Evolutionary conservation across 2,113 vertebrate species (phyloP).

Genomic region (Saguinus midas): DNA sequence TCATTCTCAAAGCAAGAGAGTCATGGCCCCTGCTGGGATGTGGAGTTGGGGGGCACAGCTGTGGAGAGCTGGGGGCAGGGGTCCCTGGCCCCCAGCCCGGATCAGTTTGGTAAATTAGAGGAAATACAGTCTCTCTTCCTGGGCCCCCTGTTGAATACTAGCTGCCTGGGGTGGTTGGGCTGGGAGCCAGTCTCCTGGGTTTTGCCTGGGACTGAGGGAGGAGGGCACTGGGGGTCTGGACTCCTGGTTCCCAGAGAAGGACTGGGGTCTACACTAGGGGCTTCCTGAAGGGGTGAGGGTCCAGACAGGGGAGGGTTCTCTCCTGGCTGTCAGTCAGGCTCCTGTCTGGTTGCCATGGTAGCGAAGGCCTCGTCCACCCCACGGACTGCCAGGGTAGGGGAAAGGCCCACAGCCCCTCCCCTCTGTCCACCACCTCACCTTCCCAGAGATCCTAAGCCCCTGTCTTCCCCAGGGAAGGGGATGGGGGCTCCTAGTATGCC

Average conservation of each 20-base stretch:
- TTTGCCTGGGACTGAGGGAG: background rate
- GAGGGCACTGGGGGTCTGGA: background rate
- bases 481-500: background rate
- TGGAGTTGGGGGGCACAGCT: slow-evolving; percentile 63
- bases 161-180: slow-evolving; percentile 24
- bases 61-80: slow-evolving; percentile 33
- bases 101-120: slow-evolving; percentile 71
- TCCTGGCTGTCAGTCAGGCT: slow-evolving; percentile 67
- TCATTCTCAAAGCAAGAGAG: background rate
- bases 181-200: slow-evolving; percentile 40
- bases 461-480: background rate
- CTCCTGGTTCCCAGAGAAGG: background rate
- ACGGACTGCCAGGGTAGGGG: slow-evolving; percentile 11
- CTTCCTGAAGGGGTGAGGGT: slow-evolving; percentile 41
- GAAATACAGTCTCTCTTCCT: slow-evolving; percentile 47
- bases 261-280: background rate
- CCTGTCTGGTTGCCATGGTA: slow-evolving; percentile 74
- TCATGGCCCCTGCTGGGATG: background rate
- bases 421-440: background rate
- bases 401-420: background rate
- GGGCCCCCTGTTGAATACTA: slow-evolving; percentile 63
- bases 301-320: slow-evolving; percentile 16
- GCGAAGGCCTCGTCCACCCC: slow-evolving; percentile 49
- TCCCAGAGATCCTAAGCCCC: background rate
- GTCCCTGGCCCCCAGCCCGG: slow-evolving; percentile 65